These are phyloP conservation scores for Phenacoccus solenopsis DNA, from an alignment of 1,140 invertebrate species.

Conservation along the genomic window DNA sequence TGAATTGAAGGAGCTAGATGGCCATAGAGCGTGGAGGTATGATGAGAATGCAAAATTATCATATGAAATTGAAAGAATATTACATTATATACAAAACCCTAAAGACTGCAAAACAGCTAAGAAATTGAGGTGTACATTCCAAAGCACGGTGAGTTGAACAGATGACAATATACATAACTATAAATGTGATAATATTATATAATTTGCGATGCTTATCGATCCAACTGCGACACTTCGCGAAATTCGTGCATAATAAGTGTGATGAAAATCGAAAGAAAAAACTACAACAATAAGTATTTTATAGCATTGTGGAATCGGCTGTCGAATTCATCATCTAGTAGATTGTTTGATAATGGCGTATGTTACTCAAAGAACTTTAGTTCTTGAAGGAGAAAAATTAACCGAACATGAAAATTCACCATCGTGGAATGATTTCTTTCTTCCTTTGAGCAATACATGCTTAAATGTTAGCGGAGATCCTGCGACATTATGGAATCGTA, in stretches of 20 bases:
- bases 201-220: too few species aligned
- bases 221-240: too few species aligned
- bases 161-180: too few species aligned
- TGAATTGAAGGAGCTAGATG: slow-evolving; percentile 56
- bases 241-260: too few species aligned
- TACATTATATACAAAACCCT: slow-evolving; percentile 80
- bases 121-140: slow-evolving; percentile 91
- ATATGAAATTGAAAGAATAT: slow-evolving; percentile 65
- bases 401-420: slow-evolving; percentile 88
- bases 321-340: slow-evolving; percentile 91
- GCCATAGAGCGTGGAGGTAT: slow-evolving; percentile 64
- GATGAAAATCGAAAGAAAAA: too few species aligned
- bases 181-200: too few species aligned
- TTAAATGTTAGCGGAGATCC: slow-evolving; percentile 44
- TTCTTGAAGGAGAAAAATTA: slow-evolving; percentile 89
- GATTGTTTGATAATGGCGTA: slow-evolving; percentile 96
- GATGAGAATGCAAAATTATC: slow-evolving; percentile 64
- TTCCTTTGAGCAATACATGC: slow-evolving; percentile 83
- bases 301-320: slow-evolving; percentile 84
- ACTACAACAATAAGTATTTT: too few species aligned
- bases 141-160: slow-evolving; percentile 90
- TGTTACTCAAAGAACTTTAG: slow-evolving; percentile 82
- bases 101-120: slow-evolving; percentile 68
- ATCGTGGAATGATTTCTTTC: slow-evolving; percentile 88
- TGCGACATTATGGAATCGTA: slow-evolving; percentile 44